phyloP scores from a whole-genome alignment of 2,888 invertebrate genomes.

The Thymelicus lineola region DNA sequence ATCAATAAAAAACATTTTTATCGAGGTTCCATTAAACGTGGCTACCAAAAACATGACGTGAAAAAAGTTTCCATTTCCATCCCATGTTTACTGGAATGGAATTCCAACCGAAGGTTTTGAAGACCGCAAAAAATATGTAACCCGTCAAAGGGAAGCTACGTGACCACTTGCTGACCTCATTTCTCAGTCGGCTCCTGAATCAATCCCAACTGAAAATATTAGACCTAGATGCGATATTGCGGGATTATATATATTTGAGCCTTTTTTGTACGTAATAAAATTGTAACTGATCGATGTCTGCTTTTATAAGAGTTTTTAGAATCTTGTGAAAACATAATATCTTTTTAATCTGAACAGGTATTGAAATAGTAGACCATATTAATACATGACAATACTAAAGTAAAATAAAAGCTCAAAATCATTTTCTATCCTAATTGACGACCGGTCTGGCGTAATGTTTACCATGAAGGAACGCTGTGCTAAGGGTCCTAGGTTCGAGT shows the following conservation, averaged over 20 bases:
- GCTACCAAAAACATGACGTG: slow-evolving; percentile 4
- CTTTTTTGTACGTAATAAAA: neutral
- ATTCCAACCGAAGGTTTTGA: slow-evolving; percentile 27
- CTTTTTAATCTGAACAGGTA: no score
- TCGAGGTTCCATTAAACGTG: neutral
- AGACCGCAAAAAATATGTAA: slow-evolving; percentile 32
- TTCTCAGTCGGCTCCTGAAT: slow-evolving; percentile 19
- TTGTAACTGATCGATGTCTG: neutral
- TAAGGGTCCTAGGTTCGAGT: no score
- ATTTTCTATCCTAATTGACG: no score
- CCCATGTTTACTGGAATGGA: slow-evolving; percentile 17
- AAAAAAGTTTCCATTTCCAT: slow-evolving; percentile 23
- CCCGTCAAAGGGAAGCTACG: slow-evolving; percentile 19
- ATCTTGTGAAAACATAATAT: no score
- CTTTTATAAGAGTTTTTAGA: no score
- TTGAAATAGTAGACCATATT: no score
- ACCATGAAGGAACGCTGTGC: no score
- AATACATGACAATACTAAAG: no score
- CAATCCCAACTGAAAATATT: slow-evolving; percentile 18
- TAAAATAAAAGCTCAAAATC: no score
- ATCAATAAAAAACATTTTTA: neutral
- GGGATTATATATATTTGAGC: no score
- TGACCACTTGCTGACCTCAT: slow-evolving; percentile 3
- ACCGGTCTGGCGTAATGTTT: no score
- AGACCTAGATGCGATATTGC: neutral